phyloP scores from a whole-genome alignment of 1,140 invertebrate species.

The Popillia japonica region DNA sequence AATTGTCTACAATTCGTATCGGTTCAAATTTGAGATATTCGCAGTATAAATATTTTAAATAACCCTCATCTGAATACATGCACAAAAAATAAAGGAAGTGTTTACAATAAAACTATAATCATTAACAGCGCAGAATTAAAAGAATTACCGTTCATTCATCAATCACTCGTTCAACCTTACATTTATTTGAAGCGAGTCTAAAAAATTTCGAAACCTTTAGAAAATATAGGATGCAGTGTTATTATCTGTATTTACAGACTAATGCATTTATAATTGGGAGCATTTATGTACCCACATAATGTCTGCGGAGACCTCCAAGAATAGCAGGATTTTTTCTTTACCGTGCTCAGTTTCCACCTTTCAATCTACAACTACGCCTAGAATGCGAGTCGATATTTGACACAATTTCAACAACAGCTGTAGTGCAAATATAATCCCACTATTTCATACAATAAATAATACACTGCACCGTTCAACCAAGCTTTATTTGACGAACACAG shows the following conservation, averaged over 20 bases:
- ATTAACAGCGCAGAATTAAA: not conserved
- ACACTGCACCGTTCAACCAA: not conserved
- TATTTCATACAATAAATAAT: not conserved
- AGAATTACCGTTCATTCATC: not conserved
- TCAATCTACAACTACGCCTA: no score
- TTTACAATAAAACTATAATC: not conserved
- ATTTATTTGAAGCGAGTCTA: not conserved
- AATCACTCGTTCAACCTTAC: not conserved
- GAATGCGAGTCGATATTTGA: no score
- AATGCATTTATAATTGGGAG: constrained; percentile 28
- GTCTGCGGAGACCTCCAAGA: not conserved
- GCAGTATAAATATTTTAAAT: no score
- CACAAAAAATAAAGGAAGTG: no score
- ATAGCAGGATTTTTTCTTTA: not conserved
- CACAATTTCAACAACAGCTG: no score
- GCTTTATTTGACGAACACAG: not conserved
- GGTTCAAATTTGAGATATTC: no score
- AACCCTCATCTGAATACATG: no score
- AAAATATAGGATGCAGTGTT: not conserved
- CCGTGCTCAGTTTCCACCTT: no score
- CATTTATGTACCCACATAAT: constrained; percentile 14
- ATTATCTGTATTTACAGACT: not conserved
- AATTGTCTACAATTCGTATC: no score
- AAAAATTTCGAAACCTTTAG: not conserved
- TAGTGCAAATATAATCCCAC: no score